phyloP scores from a whole-genome alignment of 1,140 invertebrate genomes.

The Drosophila elegans region DNA sequence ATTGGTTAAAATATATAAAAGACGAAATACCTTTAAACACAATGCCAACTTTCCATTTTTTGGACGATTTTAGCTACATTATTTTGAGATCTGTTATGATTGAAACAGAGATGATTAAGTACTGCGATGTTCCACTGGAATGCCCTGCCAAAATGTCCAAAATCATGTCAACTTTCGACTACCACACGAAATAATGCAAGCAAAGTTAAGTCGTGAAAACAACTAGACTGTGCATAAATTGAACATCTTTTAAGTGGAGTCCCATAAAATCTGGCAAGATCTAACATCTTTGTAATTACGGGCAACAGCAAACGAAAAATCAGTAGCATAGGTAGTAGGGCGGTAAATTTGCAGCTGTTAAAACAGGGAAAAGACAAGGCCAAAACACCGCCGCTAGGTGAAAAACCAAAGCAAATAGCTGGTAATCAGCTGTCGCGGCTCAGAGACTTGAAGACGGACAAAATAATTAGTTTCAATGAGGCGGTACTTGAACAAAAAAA shows the following conservation, averaged over 20 bases:
- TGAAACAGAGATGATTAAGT: neutral
- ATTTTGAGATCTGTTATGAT: neutral
- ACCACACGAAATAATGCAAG: slow-evolving; percentile 35
- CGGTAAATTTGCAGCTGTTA: slow-evolving; percentile 73
- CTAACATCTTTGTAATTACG: slow-evolving; percentile 71
- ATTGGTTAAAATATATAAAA: no score
- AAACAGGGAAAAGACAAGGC: slow-evolving; percentile 38
- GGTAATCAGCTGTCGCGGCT: slow-evolving; percentile 68
- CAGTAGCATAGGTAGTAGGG: slow-evolving; percentile 43
- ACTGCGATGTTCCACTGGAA: slow-evolving; percentile 17
- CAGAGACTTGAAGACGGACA: slow-evolving; percentile 29
- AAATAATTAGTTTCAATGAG: slow-evolving; percentile 75
- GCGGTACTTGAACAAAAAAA: slow-evolving; percentile 54
- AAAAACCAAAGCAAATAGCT: slow-evolving; percentile 68
- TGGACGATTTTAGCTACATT: no score
- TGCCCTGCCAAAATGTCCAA: slow-evolving; percentile 2
- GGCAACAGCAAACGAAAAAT: slow-evolving; percentile 35
- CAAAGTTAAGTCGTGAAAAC: slow-evolving; percentile 1
- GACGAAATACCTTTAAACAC: no score
- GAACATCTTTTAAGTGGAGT: slow-evolving; percentile 38
- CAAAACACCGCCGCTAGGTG: slow-evolving; percentile 21
- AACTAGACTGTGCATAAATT: slow-evolving; percentile 37
- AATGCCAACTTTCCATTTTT: no score
- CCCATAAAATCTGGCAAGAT: slow-evolving; percentile 51
- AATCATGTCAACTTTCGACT: slow-evolving; percentile 25